Conservation (phyloP, 1,140 invertebrate genomes). For the Augochlora pura region DNA sequence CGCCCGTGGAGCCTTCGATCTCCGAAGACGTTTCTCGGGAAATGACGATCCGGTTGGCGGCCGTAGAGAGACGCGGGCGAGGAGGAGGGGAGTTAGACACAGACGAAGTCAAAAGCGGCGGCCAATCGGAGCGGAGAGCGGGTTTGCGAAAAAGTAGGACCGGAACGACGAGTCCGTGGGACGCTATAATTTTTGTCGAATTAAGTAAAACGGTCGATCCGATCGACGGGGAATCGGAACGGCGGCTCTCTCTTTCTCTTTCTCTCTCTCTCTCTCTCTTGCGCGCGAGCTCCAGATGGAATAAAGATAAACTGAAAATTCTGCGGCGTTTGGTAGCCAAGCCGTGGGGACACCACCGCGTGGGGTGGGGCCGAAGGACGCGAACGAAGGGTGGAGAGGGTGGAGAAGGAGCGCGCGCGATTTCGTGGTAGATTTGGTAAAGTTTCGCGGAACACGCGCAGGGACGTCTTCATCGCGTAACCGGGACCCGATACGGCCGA, state of each 20-base stretch:
- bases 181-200: constrained; percentile 25
- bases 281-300: neutral
- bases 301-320: neutral
- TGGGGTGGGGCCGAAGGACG: too few species aligned
- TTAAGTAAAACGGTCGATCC: constrained; percentile 16
- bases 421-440: constrained; percentile 5
- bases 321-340: neutral
- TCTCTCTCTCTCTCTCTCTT: neutral
- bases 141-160: constrained; percentile 42
- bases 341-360: too few species aligned
- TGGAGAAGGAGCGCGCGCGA: neutral
- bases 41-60: constrained; percentile 41
- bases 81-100: too few species aligned
- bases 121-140: neutral
- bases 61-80: neutral
- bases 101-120: neutral
- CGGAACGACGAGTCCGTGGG: neutral
- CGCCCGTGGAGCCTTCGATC: neutral
- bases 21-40: constrained; percentile 24
- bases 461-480: constrained; percentile 38
- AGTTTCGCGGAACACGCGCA: constrained; percentile 6
- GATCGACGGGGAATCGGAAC: neutral
- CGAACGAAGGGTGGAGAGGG: too few species aligned
- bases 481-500: constrained; percentile 18
- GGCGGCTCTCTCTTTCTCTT: neutral